These are phyloP conservation scores for Phragmatobia fuliginosa DNA, from an alignment of 2,888 invertebrate species.

Conservation along the genomic window DNA sequence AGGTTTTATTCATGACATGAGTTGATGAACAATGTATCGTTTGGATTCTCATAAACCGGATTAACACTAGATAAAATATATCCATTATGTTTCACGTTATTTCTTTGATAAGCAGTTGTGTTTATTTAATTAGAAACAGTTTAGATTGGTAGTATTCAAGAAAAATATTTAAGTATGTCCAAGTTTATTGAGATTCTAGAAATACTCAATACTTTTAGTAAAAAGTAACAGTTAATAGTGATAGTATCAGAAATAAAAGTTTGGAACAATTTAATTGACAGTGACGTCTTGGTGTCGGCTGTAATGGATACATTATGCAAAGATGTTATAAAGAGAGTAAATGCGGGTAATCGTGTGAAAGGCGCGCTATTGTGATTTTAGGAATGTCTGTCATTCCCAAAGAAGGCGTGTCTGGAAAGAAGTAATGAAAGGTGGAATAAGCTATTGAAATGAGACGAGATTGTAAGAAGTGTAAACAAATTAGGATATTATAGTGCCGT, in stretches of 20 bases:
- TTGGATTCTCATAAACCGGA: background rate
- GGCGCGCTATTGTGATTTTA: too few relatives aligned
- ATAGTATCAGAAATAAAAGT: background rate
- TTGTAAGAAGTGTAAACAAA: too few relatives aligned
- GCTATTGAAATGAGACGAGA: too few relatives aligned
- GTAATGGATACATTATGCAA: background rate
- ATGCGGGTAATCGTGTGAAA: conserved; percentile 3
- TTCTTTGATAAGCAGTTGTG: background rate
- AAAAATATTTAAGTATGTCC: background rate
- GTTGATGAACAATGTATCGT: background rate
- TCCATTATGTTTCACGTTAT: background rate
- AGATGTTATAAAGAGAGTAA: background rate
- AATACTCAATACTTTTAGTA: background rate
- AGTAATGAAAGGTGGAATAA: too few relatives aligned
- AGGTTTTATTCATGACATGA: too few relatives aligned
- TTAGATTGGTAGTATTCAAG: background rate
- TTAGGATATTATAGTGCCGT: too few relatives aligned
- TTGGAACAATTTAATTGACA: background rate
- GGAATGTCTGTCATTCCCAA: too few relatives aligned
- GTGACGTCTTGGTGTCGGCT: background rate
- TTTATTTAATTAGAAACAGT: background rate
- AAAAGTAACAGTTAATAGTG: background rate
- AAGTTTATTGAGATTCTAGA: background rate
- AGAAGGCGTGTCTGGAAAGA: too few relatives aligned
- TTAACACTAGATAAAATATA: background rate